Percentiles rank a stretch among this genome's conserved stretches.
Evolutionary conservation across 2,113 vertebrate genomes (phyloP).

Genomic region (Bufo bufo): DNA sequence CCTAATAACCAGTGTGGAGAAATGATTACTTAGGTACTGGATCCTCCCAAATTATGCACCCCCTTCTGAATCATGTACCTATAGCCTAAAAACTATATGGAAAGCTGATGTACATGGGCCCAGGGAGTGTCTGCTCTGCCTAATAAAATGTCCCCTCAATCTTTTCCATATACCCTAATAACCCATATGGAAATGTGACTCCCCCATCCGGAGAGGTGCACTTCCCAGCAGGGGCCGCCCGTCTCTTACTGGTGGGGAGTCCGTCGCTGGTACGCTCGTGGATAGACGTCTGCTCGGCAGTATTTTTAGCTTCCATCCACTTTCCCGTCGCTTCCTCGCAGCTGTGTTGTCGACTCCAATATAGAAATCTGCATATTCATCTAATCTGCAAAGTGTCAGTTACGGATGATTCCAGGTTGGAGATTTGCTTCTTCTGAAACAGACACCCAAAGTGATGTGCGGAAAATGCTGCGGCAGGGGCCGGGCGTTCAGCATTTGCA

Average conservation of each 20-base stretch:
- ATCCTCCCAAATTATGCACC: no score
- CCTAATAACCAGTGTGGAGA: no score
- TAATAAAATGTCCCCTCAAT: no score
- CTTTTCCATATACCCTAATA: background rate
- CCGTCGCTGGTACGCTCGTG: background rate
- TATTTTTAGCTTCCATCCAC: background rate
- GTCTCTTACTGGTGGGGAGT: no score
- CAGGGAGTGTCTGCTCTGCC: no score
- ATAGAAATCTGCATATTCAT: constrained; percentile 26
- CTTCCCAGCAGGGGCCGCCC: background rate
- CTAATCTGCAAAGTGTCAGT: constrained; percentile 27
- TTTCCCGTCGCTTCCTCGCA: background rate
- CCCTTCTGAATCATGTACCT: no score
- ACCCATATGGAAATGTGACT: background rate
- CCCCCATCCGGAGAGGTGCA: no score
- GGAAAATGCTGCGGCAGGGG: constrained; percentile 18
- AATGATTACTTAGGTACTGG: no score
- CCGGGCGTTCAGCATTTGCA: background rate
- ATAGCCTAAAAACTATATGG: no score
- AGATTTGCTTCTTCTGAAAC: constrained; percentile 20
- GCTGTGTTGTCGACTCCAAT: background rate
- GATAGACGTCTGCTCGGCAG: background rate
- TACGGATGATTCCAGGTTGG: constrained; percentile 24
- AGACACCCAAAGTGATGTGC: constrained; percentile 19
- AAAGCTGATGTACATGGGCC: no score